Percentiles rank a stretch among this genome's conserved stretches.
These are phyloP conservation scores for Amia ocellicauda DNA, from an alignment of 2,113 vertebrate species.

Conservation along the genomic window DNA sequence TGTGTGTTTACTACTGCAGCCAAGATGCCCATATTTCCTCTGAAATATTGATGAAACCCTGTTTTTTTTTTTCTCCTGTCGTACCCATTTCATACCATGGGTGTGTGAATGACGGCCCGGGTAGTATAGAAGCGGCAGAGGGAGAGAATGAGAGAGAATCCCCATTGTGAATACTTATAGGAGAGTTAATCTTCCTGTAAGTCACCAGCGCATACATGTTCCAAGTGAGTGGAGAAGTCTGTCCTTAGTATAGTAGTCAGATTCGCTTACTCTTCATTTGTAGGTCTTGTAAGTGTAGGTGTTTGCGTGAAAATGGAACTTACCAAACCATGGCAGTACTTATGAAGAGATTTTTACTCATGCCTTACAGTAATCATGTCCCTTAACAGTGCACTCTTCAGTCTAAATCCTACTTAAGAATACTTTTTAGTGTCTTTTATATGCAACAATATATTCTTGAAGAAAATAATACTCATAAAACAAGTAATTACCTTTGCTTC, in stretches of 20 bases:
- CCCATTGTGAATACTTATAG: background rate
- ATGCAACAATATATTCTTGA: no score
- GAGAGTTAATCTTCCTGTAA: background rate
- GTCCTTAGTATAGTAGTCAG: background rate
- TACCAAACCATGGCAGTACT: no score
- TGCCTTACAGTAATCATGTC: no score
- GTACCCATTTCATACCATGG: background rate
- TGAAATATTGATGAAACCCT: background rate
- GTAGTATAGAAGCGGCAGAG: background rate
- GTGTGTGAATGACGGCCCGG: no score
- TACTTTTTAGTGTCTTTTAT: no score
- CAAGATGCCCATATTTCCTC: constrained; percentile 2
- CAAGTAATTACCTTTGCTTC: no score
- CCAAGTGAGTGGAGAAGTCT: background rate
- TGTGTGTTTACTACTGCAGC: background rate
- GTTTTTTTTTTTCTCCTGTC: background rate
- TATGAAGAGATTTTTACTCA: no score
- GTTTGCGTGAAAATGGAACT: no score
- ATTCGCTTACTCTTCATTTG: background rate
- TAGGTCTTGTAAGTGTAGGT: constrained; percentile 1
- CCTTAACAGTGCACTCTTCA: no score
- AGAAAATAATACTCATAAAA: no score
- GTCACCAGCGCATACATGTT: background rate
- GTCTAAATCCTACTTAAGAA: no score
- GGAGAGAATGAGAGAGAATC: background rate